These are phyloP conservation scores for Platycheirus rosarum DNA, from an alignment of 2,888 invertebrate genomes.

Conservation along the genomic window DNA sequence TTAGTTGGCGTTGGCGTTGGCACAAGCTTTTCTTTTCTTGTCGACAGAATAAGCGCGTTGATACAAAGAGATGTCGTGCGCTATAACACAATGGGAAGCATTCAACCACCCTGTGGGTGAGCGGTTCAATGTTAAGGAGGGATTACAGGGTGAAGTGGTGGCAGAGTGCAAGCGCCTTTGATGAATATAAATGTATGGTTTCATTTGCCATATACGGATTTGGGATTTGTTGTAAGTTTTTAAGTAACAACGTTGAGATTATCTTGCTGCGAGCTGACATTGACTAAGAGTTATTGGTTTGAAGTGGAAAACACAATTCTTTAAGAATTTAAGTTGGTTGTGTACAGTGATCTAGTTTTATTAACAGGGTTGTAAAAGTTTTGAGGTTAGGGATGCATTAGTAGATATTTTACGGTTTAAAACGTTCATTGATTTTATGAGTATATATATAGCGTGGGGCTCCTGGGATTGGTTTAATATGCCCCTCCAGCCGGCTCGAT, in stretches of 20 bases:
- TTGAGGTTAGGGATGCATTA: too few relatives aligned
- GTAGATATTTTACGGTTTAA: too few relatives aligned
- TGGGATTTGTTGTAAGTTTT: background rate
- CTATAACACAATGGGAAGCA: background rate
- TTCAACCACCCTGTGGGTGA: constrained; percentile 7
- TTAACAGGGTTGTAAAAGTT: too few relatives aligned
- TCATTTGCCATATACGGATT: constrained; percentile 1
- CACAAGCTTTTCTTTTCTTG: constrained; percentile 40
- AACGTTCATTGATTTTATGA: too few relatives aligned
- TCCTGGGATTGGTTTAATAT: too few relatives aligned
- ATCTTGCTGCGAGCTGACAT: constrained; percentile 12
- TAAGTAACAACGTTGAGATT: background rate
- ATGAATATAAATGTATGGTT: constrained; percentile 28
- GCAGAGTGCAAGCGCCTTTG: constrained; percentile 10
- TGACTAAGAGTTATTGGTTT: constrained; percentile 32
- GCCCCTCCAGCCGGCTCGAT: too few relatives aligned
- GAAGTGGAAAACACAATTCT: background rate
- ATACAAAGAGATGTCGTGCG: background rate
- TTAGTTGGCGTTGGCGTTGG: constrained; percentile 47
- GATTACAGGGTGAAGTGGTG: constrained; percentile 35
- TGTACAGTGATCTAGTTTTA: background rate
- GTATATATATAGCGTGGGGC: too few relatives aligned
- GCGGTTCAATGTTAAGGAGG: constrained; percentile 24
- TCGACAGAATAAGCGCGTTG: constrained; percentile 11
- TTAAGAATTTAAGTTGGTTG: constrained; percentile 10